Percentiles rank a stretch among this genome's conserved stretches.
Evolutionary conservation across 2,888 invertebrate genomes (phyloP).

Genomic region (Volucella bombylans): DNA sequence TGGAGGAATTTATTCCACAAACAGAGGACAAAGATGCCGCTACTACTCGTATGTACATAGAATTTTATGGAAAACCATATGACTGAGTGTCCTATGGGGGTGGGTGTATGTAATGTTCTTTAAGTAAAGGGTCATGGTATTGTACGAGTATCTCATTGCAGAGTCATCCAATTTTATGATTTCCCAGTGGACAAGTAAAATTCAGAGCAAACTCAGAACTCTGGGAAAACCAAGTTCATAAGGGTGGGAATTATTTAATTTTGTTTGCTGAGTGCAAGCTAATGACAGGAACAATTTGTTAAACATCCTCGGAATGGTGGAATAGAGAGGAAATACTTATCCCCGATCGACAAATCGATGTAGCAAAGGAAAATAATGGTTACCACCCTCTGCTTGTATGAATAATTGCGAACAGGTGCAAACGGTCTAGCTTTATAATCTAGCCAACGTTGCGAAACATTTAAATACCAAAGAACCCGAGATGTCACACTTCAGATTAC

Average conservation of each 20-base stretch:
- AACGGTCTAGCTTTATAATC: too few species aligned
- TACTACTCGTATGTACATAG: not conserved
- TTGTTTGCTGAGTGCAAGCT: slow-evolving; percentile 11
- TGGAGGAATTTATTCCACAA: slow-evolving; percentile 14
- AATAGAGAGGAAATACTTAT: too few species aligned
- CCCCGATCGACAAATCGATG: too few species aligned
- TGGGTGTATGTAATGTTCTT: slow-evolving; percentile 3
- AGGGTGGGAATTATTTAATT: slow-evolving; percentile 23
- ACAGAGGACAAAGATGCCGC: slow-evolving; percentile 13
- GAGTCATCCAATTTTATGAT: slow-evolving; percentile 57
- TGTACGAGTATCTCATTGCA: slow-evolving; percentile 29
- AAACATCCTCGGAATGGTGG: slow-evolving; percentile 6
- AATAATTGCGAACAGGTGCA: too few species aligned
- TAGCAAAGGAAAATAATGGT: too few species aligned
- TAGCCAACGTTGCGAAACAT: too few species aligned
- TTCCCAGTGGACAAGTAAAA: slow-evolving; percentile 66
- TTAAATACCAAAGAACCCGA: too few species aligned
- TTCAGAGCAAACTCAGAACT: slow-evolving; percentile 5
- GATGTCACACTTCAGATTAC: too few species aligned
- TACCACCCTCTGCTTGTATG: too few species aligned
- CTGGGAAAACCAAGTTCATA: not conserved
- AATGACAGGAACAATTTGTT: slow-evolving; percentile 50
- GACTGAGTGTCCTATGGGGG: slow-evolving; percentile 20
- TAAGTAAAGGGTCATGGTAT: slow-evolving; percentile 62
- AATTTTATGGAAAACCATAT: slow-evolving; percentile 2